These are phyloP conservation scores for Drosophila punjabiensis DNA, from an alignment of 1,140 invertebrate species.

Conservation along the genomic window DNA sequence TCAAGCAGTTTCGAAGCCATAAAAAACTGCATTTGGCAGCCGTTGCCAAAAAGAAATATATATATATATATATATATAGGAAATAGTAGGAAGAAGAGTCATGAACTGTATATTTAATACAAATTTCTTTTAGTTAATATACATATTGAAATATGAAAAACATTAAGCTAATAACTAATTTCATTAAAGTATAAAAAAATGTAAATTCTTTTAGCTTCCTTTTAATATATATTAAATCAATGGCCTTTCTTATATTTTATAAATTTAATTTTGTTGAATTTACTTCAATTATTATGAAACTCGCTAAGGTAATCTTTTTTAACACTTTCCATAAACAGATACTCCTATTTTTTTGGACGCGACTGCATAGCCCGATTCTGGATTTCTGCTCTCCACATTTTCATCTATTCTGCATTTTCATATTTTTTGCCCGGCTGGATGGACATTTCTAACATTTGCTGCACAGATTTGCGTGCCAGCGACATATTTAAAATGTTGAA, in stretches of 20 bases:
- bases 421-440: constrained; percentile 30
- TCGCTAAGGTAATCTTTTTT: background rate
- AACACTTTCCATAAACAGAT: background rate
- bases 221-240: background rate
- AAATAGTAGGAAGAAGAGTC: background rate
- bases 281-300: background rate
- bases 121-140: background rate
- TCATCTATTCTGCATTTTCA: constrained; percentile 29
- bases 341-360: background rate
- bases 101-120: background rate
- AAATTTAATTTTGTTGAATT: background rate
- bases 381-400: constrained; percentile 47
- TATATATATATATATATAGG: background rate
- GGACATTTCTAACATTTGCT: constrained; percentile 64
- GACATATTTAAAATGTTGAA: constrained; percentile 83
- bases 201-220: too few species aligned
- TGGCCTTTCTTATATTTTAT: background rate
- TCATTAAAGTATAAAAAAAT: background rate
- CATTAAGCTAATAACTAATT: background rate
- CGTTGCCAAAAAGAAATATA: constrained; percentile 58
- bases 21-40: constrained; percentile 83
- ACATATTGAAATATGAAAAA: background rate
- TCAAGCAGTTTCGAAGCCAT: constrained; percentile 79
- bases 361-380: constrained; percentile 9
- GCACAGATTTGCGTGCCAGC: constrained; percentile 82